Evolutionary conservation across 2,113 vertebrate species (phyloP), one percentile per base, ranked within the genome.

Genomic region (Crypturellus undulatus): DNA sequence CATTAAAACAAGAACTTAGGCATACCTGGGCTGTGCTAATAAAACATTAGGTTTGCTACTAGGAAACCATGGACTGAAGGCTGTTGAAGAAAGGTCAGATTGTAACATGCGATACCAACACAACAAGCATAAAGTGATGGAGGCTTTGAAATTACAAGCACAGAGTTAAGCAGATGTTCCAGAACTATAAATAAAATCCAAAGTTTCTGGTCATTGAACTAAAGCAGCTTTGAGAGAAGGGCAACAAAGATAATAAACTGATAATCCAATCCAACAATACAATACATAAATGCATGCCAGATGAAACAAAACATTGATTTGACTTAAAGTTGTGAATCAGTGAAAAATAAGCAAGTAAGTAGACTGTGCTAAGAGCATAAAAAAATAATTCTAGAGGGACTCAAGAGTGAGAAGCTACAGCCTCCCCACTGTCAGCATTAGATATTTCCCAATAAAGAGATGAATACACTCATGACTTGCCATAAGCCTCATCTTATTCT

Each of bases 121-220:
- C 3, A 54, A 78, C 1, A 49, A 49, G 6, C 13, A 34, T 12
- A 70, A 65, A 24, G 78, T 40, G 7, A 56, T 25, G 73, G 20
- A 81, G 10, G 8, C 4, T 12, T 73, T 84, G 28, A 69, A 91
- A 84, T 70, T n/a, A 49, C 15, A 15, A 25, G 9, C 7, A 32
- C 2, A 2, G 51, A 10, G 12, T 69, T 22, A 40, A 52, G 1
- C 32, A 11, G 16, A 47, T 5, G 10, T 47, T 34, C 4, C 2
- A 91, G 42, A 63, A 2, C 3, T 42, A 5, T 47, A 52, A 67
- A 11, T 3, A 40, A 64, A 89, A 28, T 3, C 2, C 32, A 7
- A 3, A 49, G 12, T 13, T 8, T 81, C 34, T 71, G 13, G 34
- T 84, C 20, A 51, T 87, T 64, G 49, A 84, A 62, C 15, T 7